Base-by-base conservation (phyloP, 2,888 invertebrate genomes). In the Apamea anceps region DNA sequence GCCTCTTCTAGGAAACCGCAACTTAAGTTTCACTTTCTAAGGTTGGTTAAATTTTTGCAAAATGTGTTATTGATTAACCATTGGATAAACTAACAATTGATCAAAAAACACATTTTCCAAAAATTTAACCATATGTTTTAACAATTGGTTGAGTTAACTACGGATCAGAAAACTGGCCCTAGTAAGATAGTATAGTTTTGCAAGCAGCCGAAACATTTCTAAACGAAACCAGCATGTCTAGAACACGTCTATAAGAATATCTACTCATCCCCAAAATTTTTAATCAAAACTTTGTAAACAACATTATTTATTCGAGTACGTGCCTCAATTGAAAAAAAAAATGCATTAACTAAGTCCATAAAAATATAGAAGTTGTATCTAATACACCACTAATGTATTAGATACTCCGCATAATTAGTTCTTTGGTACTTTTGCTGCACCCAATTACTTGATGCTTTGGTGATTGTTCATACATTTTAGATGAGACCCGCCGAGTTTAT, bases 381-480 rank as follows among this genome's bases (percentile, higher is more conserved):
- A 48, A 48, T 48, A 67, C 21, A 37, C 32, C 70, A 70, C 73
- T 73, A 86, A 51, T 62, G 45, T 72, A 85, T 77, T 79, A 80
- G 65, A 65, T 75, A 68, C 87, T 86, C 75, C 5, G 63, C 75
- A 67, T 85, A 82, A 87, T 86, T 77, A 85, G 85, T 77, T 73
- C 13, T 79, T 77, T 77, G 42, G 62, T 79, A 75, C 60, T 77
- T 32, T n/a, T 25, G 63, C 63, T 79, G 82, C 85, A 82, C 87
- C 81, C 67, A 86, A 85, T 87, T 87, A 82, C 72, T 70, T 21
- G 48, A 37, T 60, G 87, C 48, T 82, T 78, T 32, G 32, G 2
- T 32, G 32, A 78, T 66, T 63, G 66, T 76, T 77, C 75, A 82
- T 85, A 82, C 70, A 87, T 87, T 79, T 87, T 75, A 75, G 60